Base-by-base conservation (phyloP, 1,140 invertebrate genomes). In the Homarus americanus region DNA sequence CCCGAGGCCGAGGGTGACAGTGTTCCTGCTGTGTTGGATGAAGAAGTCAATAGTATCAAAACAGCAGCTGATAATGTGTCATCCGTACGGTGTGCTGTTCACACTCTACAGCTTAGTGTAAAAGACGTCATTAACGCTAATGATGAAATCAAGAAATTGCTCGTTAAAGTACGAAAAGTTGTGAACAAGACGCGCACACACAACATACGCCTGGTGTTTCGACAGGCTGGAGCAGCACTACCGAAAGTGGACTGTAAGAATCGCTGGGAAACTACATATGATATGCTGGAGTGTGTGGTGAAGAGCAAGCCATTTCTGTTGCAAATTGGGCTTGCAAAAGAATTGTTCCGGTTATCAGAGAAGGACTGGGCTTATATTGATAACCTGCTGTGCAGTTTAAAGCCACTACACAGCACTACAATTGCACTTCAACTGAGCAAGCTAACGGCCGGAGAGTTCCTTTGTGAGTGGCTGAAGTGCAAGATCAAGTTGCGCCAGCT, bases 111-210 rank as follows among this genome's bases (percentile, higher is more conserved):
- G 36, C 53, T 58, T 2, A 34, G 79, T 82, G 7, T 82, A 20
- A 17, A 63, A 28, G 44, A 34, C 36, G 53, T 58, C 7, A 82
- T 82, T 32, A 82, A 7, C 38, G 36, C 44, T 58, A 82, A 82
- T 28, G 28, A 34, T 58, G 7, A 58, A 1, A 79, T 79, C 15
- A 38, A 76, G 32, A 38, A 79, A 28, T 15, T 79, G 17, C 76
- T 79, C 15, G n/a, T n/a, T 79, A 40, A 3, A 40, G 76, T 79
- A 24, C 3, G 15, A 24, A 38, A 79, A 40, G 36, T 79, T 17
- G 76, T 79, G 36, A 79, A 76, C 75, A 76, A 76, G 38, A 69
- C 66, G 24, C 66, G 32, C 66, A 69, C 66, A 69, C 66, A 69
- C 5, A 69, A 69, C 7, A 9, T 40, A 10, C 5, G 75, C 5